Percentiles rank a stretch among this genome's conserved stretches.
Evolutionary conservation across 2,797 vertebrate species (phyloP).

Genomic region (Hephaestus fuliginosus): DNA sequence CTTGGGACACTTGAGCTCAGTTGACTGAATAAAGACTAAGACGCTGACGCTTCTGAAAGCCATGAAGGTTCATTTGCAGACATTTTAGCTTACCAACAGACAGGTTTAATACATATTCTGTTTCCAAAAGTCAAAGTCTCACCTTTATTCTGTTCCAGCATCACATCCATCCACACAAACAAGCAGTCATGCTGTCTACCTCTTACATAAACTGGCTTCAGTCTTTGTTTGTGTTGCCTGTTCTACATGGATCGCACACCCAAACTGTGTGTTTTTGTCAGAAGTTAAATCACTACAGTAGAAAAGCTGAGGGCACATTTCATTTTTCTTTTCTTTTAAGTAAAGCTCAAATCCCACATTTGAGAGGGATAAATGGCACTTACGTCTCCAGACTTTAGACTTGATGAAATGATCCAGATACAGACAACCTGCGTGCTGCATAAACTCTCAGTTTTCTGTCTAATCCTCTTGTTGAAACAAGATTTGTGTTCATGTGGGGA

Average conservation of each 20-base stretch:
- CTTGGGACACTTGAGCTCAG: not conserved
- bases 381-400: conserved; percentile 49
- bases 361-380: conserved; percentile 41
- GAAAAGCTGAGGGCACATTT: conserved; percentile 47
- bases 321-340: conserved; percentile 31
- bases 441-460: conserved; percentile 42
- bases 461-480: conserved; percentile 39
- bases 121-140: not conserved
- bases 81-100: not conserved
- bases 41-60: no score
- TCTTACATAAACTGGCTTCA: conserved; percentile 26
- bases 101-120: not conserved
- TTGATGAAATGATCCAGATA: conserved; percentile 50
- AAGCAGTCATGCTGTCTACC: not conserved
- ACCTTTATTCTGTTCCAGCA: not conserved
- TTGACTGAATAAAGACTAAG: not conserved
- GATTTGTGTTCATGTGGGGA: conserved; percentile 59
- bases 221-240: conserved; percentile 37
- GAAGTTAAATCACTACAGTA: conserved; percentile 55
- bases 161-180: conserved; percentile 10
- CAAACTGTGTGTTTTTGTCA: conserved; percentile 42
- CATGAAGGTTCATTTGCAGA: not conserved
- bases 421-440: conserved; percentile 52
- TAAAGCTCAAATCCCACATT: conserved; percentile 48
- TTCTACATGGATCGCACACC: conserved; percentile 22